Percentiles rank a stretch among this genome's conserved stretches.
phyloP scores from a whole-genome alignment of 2,797 vertebrate genomes.

The Tenualosa ilisha region DNA sequence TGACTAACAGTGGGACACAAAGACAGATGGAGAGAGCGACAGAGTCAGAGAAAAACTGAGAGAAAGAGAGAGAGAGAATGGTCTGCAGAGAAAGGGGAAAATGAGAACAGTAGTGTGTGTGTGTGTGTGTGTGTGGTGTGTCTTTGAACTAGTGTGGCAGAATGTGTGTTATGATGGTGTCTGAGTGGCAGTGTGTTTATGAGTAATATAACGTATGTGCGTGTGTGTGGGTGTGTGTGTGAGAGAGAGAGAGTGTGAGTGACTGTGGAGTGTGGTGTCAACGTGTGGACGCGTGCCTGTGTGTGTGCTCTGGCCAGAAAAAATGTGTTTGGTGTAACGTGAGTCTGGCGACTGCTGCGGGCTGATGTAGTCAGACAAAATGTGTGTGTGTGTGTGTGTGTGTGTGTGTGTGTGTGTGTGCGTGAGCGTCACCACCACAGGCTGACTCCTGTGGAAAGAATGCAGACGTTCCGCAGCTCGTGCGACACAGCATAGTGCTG shows the following conservation, averaged over 20 bases:
- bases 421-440: conserved; percentile 51
- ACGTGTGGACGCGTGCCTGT: background rate
- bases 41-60: background rate
- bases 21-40: background rate
- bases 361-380: background rate
- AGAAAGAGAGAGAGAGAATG: background rate
- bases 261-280: too few relatives aligned
- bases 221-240: background rate
- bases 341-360: background rate
- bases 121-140: background rate
- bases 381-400: conserved; percentile 22
- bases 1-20: too few relatives aligned
- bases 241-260: too few relatives aligned
- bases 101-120: background rate
- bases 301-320: background rate
- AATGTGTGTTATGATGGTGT: background rate
- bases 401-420: background rate
- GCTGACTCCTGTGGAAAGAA: conserved; percentile 71
- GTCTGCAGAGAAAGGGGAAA: background rate
- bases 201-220: background rate
- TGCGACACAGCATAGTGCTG: background rate
- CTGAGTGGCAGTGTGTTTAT: background rate
- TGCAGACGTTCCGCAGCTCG: conserved; percentile 53
- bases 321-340: conserved; percentile 9
- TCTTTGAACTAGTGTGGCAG: background rate